These are phyloP conservation scores for Geopemphigus sp. DNA, from an alignment of 1,140 invertebrate species.

Conservation along the genomic window DNA sequence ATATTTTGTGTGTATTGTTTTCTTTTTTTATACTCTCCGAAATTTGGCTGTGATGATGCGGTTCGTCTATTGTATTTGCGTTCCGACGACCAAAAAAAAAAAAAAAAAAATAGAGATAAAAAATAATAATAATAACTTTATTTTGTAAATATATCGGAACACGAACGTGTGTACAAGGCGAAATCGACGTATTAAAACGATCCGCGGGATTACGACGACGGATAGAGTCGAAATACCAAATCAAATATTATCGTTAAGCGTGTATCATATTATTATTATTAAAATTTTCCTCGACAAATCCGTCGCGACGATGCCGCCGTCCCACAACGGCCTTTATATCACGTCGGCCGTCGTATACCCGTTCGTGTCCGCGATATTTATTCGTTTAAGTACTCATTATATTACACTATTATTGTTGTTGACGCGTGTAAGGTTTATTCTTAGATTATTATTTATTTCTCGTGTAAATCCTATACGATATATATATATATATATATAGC, in stretches of 20 bases:
- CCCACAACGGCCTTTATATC: too few species aligned
- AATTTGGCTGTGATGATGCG: slow-evolving; percentile 45
- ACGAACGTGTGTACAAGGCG: too few species aligned
- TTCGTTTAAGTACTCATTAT: too few species aligned
- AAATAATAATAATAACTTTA: too few species aligned
- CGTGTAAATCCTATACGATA: not conserved
- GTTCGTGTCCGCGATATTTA: too few species aligned
- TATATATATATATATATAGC: not conserved
- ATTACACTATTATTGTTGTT: not conserved
- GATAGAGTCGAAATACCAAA: slow-evolving; percentile 6
- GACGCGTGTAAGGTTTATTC: not conserved
- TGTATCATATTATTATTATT: not conserved
- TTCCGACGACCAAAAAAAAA: too few species aligned
- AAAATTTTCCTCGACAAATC: not conserved
- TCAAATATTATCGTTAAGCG: not conserved
- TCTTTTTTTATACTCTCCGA: not conserved
- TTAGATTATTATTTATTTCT: slow-evolving; percentile 1
- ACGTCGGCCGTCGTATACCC: too few species aligned
- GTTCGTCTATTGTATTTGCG: not conserved
- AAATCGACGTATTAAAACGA: too few species aligned
- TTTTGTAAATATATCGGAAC: too few species aligned
- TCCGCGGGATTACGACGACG: too few species aligned
- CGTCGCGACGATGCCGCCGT: too few species aligned
- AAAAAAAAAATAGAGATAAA: too few species aligned
- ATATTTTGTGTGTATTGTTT: not conserved